Percentiles rank a stretch among this genome's conserved stretches.
phyloP scores from a whole-genome alignment of 2,888 invertebrate species.

The Deroplatys truncata region DNA sequence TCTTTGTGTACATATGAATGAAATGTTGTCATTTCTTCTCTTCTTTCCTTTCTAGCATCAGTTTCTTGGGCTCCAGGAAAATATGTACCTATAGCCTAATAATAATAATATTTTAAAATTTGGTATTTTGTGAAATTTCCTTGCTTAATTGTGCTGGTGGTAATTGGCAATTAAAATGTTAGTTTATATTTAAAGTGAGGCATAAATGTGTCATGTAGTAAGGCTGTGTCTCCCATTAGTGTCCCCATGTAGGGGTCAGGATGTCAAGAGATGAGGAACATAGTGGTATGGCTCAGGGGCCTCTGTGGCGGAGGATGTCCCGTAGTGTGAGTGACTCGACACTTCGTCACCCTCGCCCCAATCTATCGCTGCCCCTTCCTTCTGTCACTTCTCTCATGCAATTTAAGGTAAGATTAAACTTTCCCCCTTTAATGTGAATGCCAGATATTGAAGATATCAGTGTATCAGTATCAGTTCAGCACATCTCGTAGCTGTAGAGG shows the following conservation, averaged over 20 bases:
- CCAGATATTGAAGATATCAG: neutral
- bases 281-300: conserved; percentile 3
- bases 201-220: neutral
- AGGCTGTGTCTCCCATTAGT: conserved; percentile 13
- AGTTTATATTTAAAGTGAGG: neutral
- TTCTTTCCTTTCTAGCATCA: neutral
- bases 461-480: neutral
- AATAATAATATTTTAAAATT: neutral
- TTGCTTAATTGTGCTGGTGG: neutral
- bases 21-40: neutral
- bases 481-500: neutral
- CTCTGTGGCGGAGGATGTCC: conserved; percentile 36
- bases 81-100: neutral
- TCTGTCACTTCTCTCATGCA: conserved; percentile 43
- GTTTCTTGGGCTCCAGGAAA: neutral
- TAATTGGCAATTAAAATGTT: neutral
- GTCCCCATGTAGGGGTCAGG: conserved; percentile 18
- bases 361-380: conserved; percentile 41
- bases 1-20: neutral
- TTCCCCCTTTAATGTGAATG: neutral
- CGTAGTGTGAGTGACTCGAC: conserved; percentile 42
- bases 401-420: conserved; percentile 39
- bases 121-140: neutral
- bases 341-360: conserved; percentile 40
- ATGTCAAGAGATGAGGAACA: conserved; percentile 11